phyloP scores from a whole-genome alignment of 2,113 vertebrate species.

The Leuciscus idus region DNA sequence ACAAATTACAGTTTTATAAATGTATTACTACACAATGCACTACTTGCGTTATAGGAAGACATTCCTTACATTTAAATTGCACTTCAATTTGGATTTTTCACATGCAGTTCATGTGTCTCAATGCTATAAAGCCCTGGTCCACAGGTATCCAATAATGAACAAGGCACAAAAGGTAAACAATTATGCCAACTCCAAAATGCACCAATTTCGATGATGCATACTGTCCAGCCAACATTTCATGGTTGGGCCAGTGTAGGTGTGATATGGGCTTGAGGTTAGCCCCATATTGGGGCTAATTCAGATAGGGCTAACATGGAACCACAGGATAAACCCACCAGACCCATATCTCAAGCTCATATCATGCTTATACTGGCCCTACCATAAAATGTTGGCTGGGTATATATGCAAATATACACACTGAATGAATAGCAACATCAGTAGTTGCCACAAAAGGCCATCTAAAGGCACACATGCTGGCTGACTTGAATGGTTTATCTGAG shows the following conservation, averaged over 20 bases:
- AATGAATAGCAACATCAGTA: neutral
- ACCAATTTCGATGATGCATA: neutral
- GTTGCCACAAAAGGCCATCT: neutral
- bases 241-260: too few species aligned
- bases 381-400: too few species aligned
- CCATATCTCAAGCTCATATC: too few species aligned
- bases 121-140: neutral
- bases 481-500: conserved; percentile 20
- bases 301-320: too few species aligned
- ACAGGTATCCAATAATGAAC: neutral
- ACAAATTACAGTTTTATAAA: neutral
- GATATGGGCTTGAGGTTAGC: too few species aligned
- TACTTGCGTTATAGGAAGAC: too few species aligned
- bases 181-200: neutral
- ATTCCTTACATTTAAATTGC: neutral
- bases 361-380: too few species aligned
- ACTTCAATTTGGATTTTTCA: neutral
- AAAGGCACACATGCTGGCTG: conserved; percentile 15
- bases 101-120: too few species aligned
- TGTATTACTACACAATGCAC: neutral
- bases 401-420: neutral
- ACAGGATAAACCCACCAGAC: too few species aligned
- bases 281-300: too few species aligned
- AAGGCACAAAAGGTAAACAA: neutral
- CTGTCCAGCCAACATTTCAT: neutral